These are phyloP conservation scores for Saturnia japonica DNA, from an alignment of 2,888 invertebrate genomes.

Conservation along the genomic window DNA sequence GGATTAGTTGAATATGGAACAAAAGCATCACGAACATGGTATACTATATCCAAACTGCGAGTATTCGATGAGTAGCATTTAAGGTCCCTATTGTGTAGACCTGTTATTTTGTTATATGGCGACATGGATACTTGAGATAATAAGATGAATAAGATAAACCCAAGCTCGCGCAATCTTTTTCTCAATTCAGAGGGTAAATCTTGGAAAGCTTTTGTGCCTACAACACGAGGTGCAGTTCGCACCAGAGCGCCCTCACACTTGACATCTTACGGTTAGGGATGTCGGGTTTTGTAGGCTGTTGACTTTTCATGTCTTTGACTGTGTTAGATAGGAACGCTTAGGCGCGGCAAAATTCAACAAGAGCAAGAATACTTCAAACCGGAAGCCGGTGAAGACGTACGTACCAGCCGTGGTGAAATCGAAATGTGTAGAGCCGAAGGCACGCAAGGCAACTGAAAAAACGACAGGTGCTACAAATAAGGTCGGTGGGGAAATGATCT, in stretches of 20 bases:
- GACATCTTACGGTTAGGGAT: slow-evolving; percentile 33
- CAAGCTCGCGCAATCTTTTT: slow-evolving; percentile 61
- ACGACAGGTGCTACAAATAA: slow-evolving; percentile 56
- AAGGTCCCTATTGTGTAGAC: slow-evolving; percentile 34
- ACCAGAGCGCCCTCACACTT: slow-evolving; percentile 64
- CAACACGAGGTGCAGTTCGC: slow-evolving; percentile 58
- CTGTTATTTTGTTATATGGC: slow-evolving; percentile 42
- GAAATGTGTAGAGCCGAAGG: slow-evolving; percentile 83
- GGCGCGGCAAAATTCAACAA: slow-evolving; percentile 81
- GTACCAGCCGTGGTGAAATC: slow-evolving; percentile 69
- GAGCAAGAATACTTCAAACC: slow-evolving; percentile 45
- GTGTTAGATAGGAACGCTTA: slow-evolving; percentile 79
- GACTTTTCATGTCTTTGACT: slow-evolving; percentile 43
- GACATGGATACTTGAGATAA: slow-evolving; percentile 34
- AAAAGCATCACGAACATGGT: slow-evolving; percentile 62
- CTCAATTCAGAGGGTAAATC: slow-evolving; percentile 60
- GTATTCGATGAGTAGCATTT: slow-evolving; percentile 32
- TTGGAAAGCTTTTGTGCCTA: slow-evolving; percentile 57
- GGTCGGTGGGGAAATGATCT: slow-evolving; percentile 72
- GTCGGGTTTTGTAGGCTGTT: slow-evolving; percentile 49
- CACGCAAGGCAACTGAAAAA: slow-evolving; percentile 40
- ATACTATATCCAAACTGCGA: slow-evolving; percentile 57
- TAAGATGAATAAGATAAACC: slow-evolving; percentile 58
- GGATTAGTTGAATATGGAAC: slow-evolving; percentile 63
- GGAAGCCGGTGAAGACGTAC: background rate